These are phyloP conservation scores for Argya squamiceps DNA, from an alignment of 2,797 vertebrate species.

Conservation along the genomic window DNA sequence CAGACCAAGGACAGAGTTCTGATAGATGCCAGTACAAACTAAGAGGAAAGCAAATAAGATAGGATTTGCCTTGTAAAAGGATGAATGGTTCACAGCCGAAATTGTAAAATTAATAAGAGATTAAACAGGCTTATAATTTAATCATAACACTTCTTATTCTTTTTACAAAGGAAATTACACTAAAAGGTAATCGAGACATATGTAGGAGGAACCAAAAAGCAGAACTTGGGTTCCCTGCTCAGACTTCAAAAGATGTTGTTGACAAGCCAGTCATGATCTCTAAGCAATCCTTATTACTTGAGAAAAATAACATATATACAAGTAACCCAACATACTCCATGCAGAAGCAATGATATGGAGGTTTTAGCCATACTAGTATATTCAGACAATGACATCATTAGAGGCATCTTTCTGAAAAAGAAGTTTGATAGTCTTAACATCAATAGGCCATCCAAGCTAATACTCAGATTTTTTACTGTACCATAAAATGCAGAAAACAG, in stretches of 20 bases:
- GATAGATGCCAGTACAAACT: background rate
- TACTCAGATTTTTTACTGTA: background rate
- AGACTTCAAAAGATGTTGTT: background rate
- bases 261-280: background rate
- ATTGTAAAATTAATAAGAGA: background rate
- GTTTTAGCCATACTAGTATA: background rate
- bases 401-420: background rate
- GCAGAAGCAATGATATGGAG: background rate
- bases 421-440: background rate
- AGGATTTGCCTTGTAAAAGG: background rate
- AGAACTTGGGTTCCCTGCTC: background rate
- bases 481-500: background rate
- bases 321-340: background rate
- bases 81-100: background rate
- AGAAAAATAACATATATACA: background rate
- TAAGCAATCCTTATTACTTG: background rate
- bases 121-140: background rate
- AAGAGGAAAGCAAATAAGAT: background rate
- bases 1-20: background rate
- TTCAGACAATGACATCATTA: background rate
- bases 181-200: background rate
- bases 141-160: background rate
- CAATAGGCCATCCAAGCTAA: background rate
- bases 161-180: background rate
- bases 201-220: background rate